These are phyloP conservation scores for Oenanthe melanoleuca DNA, from an alignment of 2,113 vertebrate species.

Conservation along the genomic window DNA sequence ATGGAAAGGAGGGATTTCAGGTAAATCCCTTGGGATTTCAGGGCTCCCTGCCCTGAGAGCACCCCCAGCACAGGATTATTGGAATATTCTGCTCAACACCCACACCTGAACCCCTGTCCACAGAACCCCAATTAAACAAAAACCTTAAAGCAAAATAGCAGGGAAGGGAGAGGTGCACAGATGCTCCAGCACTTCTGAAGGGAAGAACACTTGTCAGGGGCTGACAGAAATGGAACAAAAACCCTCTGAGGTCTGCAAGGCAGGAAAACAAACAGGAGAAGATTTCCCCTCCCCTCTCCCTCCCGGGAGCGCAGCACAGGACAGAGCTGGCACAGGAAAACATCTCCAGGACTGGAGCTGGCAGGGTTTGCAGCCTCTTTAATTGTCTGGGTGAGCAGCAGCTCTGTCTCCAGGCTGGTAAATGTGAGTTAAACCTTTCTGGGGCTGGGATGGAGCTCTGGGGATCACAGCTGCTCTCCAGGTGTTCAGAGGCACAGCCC, in stretches of 20 bases:
- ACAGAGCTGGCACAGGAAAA: neutral
- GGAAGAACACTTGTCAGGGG: neutral
- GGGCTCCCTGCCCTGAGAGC: neutral
- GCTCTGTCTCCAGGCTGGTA: neutral
- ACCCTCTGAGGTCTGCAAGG: neutral
- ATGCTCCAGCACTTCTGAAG: neutral
- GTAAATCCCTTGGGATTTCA: neutral
- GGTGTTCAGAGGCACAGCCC: fast-evolving
- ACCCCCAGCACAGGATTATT: fast-evolving
- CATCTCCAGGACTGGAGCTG: neutral
- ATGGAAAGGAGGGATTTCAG: neutral
- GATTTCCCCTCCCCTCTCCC: neutral
- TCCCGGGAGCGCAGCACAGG: neutral
- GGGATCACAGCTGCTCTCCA: neutral
- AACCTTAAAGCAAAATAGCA: neutral
- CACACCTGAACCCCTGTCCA: fast-evolving
- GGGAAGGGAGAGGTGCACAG: neutral
- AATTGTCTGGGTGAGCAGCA: neutral
- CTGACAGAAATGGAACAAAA: neutral
- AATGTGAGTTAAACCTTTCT: neutral
- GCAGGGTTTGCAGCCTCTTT: neutral
- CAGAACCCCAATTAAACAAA: neutral
- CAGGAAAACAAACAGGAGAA: neutral
- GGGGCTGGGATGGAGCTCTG: neutral
- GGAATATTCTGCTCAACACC: neutral